Conservation (phyloP, 2,797 vertebrate genomes). For the Mus minutoides region DNA sequence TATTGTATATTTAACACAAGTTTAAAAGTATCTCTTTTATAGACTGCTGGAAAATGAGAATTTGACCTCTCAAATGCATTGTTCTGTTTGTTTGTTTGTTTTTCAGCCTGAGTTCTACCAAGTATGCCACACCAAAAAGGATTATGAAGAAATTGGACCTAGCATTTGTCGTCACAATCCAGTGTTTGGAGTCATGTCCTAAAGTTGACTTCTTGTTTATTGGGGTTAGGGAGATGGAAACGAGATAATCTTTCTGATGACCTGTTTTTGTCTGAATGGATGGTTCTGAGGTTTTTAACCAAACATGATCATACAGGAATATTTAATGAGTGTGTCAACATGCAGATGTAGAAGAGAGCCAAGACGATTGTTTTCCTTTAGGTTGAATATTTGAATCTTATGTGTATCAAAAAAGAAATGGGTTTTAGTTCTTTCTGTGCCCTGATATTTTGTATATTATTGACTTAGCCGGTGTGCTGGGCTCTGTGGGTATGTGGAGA, state of each 20-base stretch:
- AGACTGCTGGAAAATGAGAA: not conserved
- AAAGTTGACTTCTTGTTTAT: slow-evolving; percentile 86
- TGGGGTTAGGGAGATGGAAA: slow-evolving; percentile 84
- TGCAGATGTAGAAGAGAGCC: slow-evolving; percentile 90
- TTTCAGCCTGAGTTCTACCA: slow-evolving; percentile 99
- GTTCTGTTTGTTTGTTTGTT: slow-evolving; percentile 53
- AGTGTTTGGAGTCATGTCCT: slow-evolving; percentile 99
- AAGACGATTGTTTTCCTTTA: slow-evolving; percentile 91
- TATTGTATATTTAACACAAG: slow-evolving; percentile 15
- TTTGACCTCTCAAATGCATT: slow-evolving; percentile 5
- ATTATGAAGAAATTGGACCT: slow-evolving; percentile 99
- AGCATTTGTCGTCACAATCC: slow-evolving; percentile 99
- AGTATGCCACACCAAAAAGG: slow-evolving; percentile 99
- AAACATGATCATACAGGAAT: slow-evolving; percentile 91
- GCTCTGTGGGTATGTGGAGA: slow-evolving; percentile 91
- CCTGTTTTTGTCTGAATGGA: slow-evolving; percentile 89
- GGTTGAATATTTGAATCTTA: slow-evolving; percentile 90
- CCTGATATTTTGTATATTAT: slow-evolving; percentile 91
- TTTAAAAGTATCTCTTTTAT: slow-evolving; percentile 38
- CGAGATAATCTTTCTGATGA: slow-evolving; percentile 88
- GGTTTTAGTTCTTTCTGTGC: slow-evolving; percentile 91
- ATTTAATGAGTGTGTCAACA: slow-evolving; percentile 92
- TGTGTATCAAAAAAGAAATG: slow-evolving; percentile 90
- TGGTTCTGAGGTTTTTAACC: slow-evolving; percentile 88
- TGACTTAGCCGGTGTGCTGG: slow-evolving; percentile 90